A percentile compares a stretch with the other conserved stretches of the same genome.
phyloP scores from a whole-genome alignment of 2,797 vertebrate genomes.

The Hydrocynus forskahlii region DNA sequence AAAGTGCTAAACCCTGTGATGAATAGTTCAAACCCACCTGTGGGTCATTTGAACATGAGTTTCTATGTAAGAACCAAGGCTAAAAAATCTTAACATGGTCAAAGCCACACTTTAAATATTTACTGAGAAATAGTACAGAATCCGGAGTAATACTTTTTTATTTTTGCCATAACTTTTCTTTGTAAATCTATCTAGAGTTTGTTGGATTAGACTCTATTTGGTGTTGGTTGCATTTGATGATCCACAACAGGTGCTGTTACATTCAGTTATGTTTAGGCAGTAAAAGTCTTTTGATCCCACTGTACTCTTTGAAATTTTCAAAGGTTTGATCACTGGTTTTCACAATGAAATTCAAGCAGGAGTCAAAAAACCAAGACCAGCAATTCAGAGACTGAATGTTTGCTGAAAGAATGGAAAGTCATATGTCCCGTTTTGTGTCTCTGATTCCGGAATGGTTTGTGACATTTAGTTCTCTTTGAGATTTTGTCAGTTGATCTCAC shows the following conservation, averaged over 20 bases:
- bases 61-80: too few relatives aligned
- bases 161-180: background rate
- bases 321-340: too few relatives aligned
- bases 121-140: background rate
- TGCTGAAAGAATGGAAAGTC: too few relatives aligned
- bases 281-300: too few relatives aligned
- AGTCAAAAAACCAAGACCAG: too few relatives aligned
- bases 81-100: background rate
- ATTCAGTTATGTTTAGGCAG: too few relatives aligned
- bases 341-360: too few relatives aligned
- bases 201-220: too few relatives aligned
- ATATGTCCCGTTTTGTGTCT: background rate
- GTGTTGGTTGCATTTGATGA: too few relatives aligned
- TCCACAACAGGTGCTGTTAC: too few relatives aligned
- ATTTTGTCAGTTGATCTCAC: conserved; percentile 33
- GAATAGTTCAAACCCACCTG: background rate
- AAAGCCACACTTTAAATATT: background rate
- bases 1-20: background rate
- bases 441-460: conserved; percentile 4
- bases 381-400: too few relatives aligned
- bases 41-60: background rate
- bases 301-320: too few relatives aligned
- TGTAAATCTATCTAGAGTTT: background rate
- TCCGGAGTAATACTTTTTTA: background rate
- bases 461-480: background rate